A percentile compares a stretch with the other conserved stretches of the same genome.
phyloP scores from a whole-genome alignment of 2,888 invertebrate species.

The Patella ulyssiponensis region DNA sequence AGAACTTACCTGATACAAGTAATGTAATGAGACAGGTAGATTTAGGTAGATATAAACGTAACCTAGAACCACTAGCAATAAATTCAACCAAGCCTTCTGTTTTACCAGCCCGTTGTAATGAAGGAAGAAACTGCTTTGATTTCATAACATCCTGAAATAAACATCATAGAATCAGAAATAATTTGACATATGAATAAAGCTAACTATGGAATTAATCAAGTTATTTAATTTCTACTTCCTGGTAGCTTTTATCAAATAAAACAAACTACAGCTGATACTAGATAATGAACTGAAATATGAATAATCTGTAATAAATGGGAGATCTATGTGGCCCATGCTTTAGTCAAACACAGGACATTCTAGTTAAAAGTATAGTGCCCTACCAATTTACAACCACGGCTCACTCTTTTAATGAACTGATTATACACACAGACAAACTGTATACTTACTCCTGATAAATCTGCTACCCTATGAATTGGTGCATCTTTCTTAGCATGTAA shows the following conservation, averaged over 20 bases:
- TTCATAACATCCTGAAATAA: slow-evolving; percentile 79
- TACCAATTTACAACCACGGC: too few relatives aligned
- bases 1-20: slow-evolving; percentile 83
- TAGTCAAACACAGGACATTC: too few relatives aligned
- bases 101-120: slow-evolving; percentile 90
- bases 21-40: slow-evolving; percentile 96
- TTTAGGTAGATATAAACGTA: slow-evolving; percentile 93
- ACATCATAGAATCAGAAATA: slow-evolving; percentile 23
- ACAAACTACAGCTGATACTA: too few relatives aligned
- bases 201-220: too few relatives aligned
- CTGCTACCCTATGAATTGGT: slow-evolving; percentile 86
- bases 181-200: background rate
- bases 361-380: too few relatives aligned
- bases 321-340: too few relatives aligned
- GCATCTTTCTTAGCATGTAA: slow-evolving; percentile 81
- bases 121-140: slow-evolving; percentile 92
- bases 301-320: too few relatives aligned
- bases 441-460: slow-evolving; percentile 79
- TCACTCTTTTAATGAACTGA: background rate
- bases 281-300: too few relatives aligned
- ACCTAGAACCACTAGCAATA: slow-evolving; percentile 94
- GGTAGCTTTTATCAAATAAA: too few relatives aligned
- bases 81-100: slow-evolving; percentile 96
- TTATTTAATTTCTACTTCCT: too few relatives aligned
- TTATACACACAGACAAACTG: background rate